Percentiles rank a stretch among this genome's conserved stretches.
These are phyloP conservation scores for Tortrix viridana DNA, from an alignment of 2,888 invertebrate species.

Conservation along the genomic window DNA sequence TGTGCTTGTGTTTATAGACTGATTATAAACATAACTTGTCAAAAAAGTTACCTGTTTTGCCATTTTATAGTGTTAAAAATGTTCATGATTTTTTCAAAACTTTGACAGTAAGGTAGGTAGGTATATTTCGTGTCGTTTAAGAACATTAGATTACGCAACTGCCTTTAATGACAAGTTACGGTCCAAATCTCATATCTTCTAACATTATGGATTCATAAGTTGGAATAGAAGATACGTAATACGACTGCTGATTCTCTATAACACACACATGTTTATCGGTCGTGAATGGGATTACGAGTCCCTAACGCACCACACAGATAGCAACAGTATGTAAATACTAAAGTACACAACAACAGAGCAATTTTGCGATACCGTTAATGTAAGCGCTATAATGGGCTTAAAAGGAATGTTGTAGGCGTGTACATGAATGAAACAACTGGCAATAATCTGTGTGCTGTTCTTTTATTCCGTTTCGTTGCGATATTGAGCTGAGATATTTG, in stretches of 20 bases:
- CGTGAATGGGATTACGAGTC: constrained; percentile 63
- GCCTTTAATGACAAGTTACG: constrained; percentile 15
- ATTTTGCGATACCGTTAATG: constrained; percentile 31
- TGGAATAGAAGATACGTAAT: constrained; percentile 33
- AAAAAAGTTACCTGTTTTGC: no score
- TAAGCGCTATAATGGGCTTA: constrained; percentile 27
- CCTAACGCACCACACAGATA: constrained; percentile 46
- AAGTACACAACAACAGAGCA: constrained; percentile 18
- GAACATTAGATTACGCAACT: constrained; percentile 16
- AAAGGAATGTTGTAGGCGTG: constrained; percentile 29
- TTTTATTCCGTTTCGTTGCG: constrained; percentile 45
- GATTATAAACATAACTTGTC: no score
- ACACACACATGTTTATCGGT: constrained; percentile 46
- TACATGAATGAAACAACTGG: constrained; percentile 32
- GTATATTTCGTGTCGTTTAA: constrained; percentile 5
- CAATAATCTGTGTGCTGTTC: constrained; percentile 35
- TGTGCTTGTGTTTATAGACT: no score
- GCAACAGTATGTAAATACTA: constrained; percentile 30
- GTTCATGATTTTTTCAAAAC: not conserved
- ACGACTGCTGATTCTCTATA: constrained; percentile 42
- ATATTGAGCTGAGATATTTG: constrained; percentile 56
- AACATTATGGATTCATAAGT: constrained; percentile 31
- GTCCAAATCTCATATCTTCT: constrained; percentile 25
- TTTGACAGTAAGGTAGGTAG: not conserved
- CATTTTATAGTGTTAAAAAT: not conserved